Conservation (phyloP, 2,797 vertebrate genomes). For the Crocodylus rhombifer region DNA sequence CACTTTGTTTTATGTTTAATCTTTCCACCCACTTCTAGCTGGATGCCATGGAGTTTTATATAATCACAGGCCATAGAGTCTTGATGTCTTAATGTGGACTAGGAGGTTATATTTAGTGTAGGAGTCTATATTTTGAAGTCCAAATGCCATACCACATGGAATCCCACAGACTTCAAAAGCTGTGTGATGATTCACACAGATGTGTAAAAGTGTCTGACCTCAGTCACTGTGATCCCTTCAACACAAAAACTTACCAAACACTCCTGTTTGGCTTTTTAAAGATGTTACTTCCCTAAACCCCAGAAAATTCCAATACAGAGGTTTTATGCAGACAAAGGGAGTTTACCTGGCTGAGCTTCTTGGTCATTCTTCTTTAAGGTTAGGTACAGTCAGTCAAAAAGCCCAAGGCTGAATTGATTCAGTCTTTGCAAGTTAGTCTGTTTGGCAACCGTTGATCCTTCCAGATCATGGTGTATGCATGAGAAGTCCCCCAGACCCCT, state of each 20-base stretch:
- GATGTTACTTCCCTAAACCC: not conserved
- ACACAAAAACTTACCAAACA: not conserved
- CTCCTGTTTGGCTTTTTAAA: not conserved
- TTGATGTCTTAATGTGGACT: conserved; percentile 62
- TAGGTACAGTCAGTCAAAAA: no score
- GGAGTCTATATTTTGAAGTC: conserved; percentile 28
- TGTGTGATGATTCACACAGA: conserved; percentile 4
- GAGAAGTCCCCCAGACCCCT: no score
- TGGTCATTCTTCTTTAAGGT: not conserved
- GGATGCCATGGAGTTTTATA: conserved; percentile 19
- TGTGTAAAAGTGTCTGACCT: not conserved
- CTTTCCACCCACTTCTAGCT: conserved; percentile 28
- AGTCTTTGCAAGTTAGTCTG: no score
- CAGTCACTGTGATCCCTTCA: not conserved
- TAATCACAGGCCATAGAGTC: conserved; percentile 52
- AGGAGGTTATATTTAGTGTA: conserved; percentile 50
- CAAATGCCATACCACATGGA: conserved; percentile 2
- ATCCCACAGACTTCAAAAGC: not conserved
- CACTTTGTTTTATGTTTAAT: conserved; percentile 28
- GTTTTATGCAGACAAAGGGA: not conserved
- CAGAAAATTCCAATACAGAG: not conserved
- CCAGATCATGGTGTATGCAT: no score
- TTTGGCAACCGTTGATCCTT: no score
- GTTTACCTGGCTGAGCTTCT: not conserved
- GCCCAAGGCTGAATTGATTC: no score